Base-by-base conservation (phyloP, 2,113 vertebrate genomes). In the Okapia johnstoni region DNA sequence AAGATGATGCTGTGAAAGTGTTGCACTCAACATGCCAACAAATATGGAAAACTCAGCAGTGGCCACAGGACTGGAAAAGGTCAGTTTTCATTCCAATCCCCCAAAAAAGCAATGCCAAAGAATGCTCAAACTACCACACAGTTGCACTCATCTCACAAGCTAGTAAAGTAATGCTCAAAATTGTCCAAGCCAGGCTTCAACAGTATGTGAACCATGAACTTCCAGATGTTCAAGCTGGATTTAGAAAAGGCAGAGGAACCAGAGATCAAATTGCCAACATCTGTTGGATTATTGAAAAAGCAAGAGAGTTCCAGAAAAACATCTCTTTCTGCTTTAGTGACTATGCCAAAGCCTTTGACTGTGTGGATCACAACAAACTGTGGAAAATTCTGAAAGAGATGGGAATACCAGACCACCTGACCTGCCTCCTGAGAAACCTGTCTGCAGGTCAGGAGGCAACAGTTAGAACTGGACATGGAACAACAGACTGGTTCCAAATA, bases 221-320 rank as follows among this genome's bases (percentile, higher is more conserved):
- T 66, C 33, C 33, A n/a, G 33, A 66, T 66, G 33, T 66, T 66
- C 61, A n/a, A n/a, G 16, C 16, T n/a, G 61, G 16, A 9, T 66
- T 66, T n/a, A n/a, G 61, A 66, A 66, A 66, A 66, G 16, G 33
- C 16, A 66, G 61, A 66, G 61, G 33, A n/a, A 19, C 4, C 61
- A n/a, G 3, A 63, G 16, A 10, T n/a, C 61, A 66, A n/a, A 66
- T 9, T 19, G 61, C 7, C 33, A 66, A 66, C 2, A n/a, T n/a
- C 16, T 2, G 0, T 1, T 63, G 30, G 33, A 66, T 66, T 4
- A 66, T 66, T 0, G 0, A n/a, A 1, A 66, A 10, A 66, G 33
- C 61, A 66, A 66, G 61, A n/a, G 16, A n/a, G 16, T 66, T 66
- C 33, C 33, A n/a, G 33, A 66, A 66, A n/a, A 66, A n/a, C 2